Evolutionary conservation across 2,797 vertebrate species (phyloP).

Genomic region (Prionace glauca): DNA sequence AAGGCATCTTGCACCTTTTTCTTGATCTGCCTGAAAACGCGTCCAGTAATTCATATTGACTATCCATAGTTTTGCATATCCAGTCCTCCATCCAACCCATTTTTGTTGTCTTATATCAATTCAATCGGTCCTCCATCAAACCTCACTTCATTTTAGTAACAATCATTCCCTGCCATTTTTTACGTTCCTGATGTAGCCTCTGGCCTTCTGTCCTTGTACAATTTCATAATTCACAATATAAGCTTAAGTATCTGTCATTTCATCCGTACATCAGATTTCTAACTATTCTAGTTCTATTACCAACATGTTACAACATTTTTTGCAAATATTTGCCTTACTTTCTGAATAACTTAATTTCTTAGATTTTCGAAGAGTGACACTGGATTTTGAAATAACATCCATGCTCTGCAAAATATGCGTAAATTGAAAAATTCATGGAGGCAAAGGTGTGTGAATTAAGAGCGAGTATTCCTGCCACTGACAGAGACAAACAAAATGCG

Average conservation of each 20-base stretch:
- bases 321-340: background rate
- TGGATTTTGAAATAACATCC: background rate
- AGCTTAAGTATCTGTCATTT: background rate
- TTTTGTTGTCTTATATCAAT: background rate
- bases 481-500: background rate
- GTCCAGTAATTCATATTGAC: background rate
- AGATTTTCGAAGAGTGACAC: background rate
- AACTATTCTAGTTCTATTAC: background rate
- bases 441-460: background rate
- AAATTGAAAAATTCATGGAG: background rate
- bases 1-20: background rate
- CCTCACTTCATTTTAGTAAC: background rate
- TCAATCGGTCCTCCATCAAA: background rate
- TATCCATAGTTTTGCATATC: background rate
- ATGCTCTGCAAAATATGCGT: background rate
- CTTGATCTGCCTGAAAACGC: background rate
- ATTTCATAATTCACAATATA: background rate
- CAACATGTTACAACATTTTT: background rate
- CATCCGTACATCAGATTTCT: background rate
- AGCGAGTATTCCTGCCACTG: background rate
- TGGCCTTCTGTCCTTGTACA: background rate
- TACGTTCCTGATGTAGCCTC: background rate
- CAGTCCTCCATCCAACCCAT: background rate
- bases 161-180: background rate
- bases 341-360: background rate